Base-by-base conservation (phyloP, 1,140 invertebrate genomes). In the Drosophila setifemur region DNA sequence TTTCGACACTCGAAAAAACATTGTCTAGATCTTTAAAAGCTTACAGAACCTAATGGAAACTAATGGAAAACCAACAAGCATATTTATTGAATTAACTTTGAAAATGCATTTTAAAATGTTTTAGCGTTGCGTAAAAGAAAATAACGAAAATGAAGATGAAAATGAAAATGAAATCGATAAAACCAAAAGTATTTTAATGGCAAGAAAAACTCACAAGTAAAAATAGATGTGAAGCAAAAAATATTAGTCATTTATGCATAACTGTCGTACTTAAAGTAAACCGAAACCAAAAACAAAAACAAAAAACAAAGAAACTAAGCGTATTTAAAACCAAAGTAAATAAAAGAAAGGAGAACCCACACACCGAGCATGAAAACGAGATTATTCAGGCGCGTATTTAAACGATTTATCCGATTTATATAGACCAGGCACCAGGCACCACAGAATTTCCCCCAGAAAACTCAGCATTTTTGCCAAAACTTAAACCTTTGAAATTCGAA, bases 91-190 rank as follows among this genome's bases (percentile, higher is more conserved):
- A 83, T 67, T 72, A 83, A 73, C 67, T 88, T 88, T 83, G 72
- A 83, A 82, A 82, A 88, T 83, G 83, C 77, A 88, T 88, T 88
- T 83, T 78, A 78, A 88, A 87, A 75, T 81, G 57, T 83, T 88
- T 88, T 76, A 88, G 74, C 63, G 69, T 82, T 81, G 76, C 76
- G 55, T 75, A 37, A 37, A 33, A 37, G 16, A 16, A 66, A 73
- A 76, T 60, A 60, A 42, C 55, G 37, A 68, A 40, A 55, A 75
- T 68, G n/a, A n/a, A n/a, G n/a, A n/a, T n/a, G n/a, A 37, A 16
- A 16, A 37, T 47, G n/a, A 42, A 29, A 48, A 57, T 21, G 29
- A 67, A 43, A 54, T 68, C 42, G 42, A 69, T 39, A 48, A 77
- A 67, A 35, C 25, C 52, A 54, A 72, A 70, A 52, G 52, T 78